A percentile compares a stretch with the other conserved stretches of the same genome.
These are phyloP conservation scores for Cephus rjabovi DNA, from an alignment of 2,888 invertebrate species.

Conservation along the genomic window DNA sequence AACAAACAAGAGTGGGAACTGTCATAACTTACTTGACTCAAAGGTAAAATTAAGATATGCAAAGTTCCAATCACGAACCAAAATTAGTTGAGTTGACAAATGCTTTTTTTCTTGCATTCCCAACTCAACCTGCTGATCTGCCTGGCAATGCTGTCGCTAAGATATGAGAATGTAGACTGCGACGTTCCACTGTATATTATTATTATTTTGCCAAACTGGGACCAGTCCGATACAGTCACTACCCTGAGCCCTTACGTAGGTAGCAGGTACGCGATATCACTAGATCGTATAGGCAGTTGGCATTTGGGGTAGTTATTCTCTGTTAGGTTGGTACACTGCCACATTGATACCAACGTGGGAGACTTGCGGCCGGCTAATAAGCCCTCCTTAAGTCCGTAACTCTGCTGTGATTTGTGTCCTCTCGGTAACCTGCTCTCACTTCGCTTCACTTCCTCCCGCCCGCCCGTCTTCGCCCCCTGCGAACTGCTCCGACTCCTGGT, in stretches of 20 bases:
- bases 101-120: too few species aligned
- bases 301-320: not conserved
- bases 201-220: not conserved
- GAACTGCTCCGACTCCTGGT: conserved; percentile 9
- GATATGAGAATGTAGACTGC: too few species aligned
- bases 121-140: too few species aligned
- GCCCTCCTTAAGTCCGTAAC: conserved; percentile 65
- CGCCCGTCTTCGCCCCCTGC: not conserved
- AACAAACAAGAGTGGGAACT: not conserved
- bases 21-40: not conserved
- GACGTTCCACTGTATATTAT: too few species aligned
- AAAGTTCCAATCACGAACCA: too few species aligned
- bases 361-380: conserved; percentile 42
- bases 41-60: too few species aligned
- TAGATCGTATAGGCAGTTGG: not conserved
- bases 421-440: conserved; percentile 26
- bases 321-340: conserved; percentile 9
- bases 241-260: not conserved
- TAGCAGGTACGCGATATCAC: not conserved
- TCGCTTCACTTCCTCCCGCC: not conserved
- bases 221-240: not conserved
- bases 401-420: conserved; percentile 63
- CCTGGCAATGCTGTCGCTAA: too few species aligned
- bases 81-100: too few species aligned
- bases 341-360: conserved; percentile 21